Evolutionary conservation across 2,888 invertebrate species (phyloP).

Genomic region (Crocallis elinguaria): DNA sequence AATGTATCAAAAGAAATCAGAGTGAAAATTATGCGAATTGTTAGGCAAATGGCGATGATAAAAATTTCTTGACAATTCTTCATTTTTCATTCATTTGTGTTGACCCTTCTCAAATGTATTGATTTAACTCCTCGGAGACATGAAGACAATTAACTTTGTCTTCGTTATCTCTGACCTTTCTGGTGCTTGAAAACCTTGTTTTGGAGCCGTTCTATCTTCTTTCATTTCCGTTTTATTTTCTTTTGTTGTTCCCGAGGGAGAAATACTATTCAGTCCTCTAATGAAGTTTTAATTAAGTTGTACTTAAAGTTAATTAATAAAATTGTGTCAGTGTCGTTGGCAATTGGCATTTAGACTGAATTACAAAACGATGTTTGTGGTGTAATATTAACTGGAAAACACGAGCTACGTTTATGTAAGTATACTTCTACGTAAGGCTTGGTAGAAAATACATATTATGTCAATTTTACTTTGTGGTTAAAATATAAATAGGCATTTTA

Average conservation of each 20-base stretch:
- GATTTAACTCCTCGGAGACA: constrained; percentile 36
- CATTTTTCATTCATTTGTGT: constrained; percentile 18
- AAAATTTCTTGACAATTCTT: constrained; percentile 11
- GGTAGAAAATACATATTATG: too few relatives aligned
- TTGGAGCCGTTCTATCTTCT: background rate
- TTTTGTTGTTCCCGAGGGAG: constrained; percentile 5
- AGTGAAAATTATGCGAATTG: constrained; percentile 1
- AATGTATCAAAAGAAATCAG: background rate
- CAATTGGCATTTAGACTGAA: too few relatives aligned
- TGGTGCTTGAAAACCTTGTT: constrained; percentile 9
- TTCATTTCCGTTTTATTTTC: constrained; percentile 9
- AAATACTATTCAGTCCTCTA: background rate
- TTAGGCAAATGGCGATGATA: constrained; percentile 13
- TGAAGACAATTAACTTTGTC: constrained; percentile 41
- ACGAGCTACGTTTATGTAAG: too few relatives aligned
- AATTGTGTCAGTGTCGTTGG: too few relatives aligned
- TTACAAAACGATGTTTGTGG: too few relatives aligned
- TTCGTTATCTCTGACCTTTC: constrained; percentile 27
- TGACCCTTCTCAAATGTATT: constrained; percentile 43
- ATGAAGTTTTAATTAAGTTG: constrained; percentile 1
- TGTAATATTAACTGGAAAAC: too few relatives aligned
- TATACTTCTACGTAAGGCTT: too few relatives aligned
- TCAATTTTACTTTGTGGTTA: too few relatives aligned
- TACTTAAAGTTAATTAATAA: background rate
- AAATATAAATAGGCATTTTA: too few relatives aligned